Evolutionary conservation across 2,888 invertebrate species (phyloP), one percentile per base, ranked within the genome.

Genomic region (Noctua fimbriata): DNA sequence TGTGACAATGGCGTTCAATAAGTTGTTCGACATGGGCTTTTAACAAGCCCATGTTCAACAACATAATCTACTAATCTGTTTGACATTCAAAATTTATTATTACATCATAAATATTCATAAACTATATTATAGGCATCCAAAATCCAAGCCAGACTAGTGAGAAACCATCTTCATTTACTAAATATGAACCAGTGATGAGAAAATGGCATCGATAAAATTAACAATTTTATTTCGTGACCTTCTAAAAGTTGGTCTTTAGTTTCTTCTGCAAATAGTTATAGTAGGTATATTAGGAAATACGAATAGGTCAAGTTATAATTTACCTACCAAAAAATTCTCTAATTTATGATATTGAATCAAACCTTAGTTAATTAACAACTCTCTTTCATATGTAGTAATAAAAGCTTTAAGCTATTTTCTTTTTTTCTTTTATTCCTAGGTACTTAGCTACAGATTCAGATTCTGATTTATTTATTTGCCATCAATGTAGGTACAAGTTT

Each of bases 81-180:
- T 14, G 3, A 24, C 14, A 32, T 44, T 52, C 12, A 52, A 65
- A 41, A 47, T 77, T 12, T 24, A 24, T 32, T 16, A 55, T 12
- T 16, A 5, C 2, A 28, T 14, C 24, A 58, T 28, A 2, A 14
- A 32, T 9, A 28, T 16, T 28, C 21, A 52, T 63, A 52, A 49
- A 52, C 3, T 58, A 5, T 12, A 63, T 18, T 10, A 67, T 41
- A 41, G 1, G 9, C 49, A 16, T 60, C 28, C 10, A 52, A 79
- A 78, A 65, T 58, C 60, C 32, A 73, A 58, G 2, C 67, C 32
- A 21, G 73, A 63, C 36, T 60, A 85, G 84, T 90, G 89, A 79
- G 76, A 82, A 89, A 83, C 86, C 21, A 52, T 63, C 89, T 84
- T 83, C 58, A 87, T 87, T 89, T 87, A 89, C 90, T 81, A 86